Percentiles rank a stretch among this genome's conserved stretches.
phyloP scores from a whole-genome alignment of 2,797 vertebrate genomes.

The Avahi laniger region DNA sequence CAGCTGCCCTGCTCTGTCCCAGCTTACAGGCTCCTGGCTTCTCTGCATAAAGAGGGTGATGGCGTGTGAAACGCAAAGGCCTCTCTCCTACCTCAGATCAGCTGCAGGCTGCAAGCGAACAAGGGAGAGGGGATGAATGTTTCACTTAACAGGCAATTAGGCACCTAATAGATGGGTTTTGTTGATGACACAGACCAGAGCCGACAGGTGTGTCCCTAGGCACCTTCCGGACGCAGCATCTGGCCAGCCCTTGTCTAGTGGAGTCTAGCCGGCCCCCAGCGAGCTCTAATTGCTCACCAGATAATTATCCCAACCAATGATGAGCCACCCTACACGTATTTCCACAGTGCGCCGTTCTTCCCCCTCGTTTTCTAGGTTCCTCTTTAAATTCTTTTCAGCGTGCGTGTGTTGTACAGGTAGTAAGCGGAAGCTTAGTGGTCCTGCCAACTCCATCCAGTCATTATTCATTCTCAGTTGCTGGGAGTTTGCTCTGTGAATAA shows the following conservation, averaged over 20 bases:
- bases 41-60: background rate
- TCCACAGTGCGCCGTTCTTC: background rate
- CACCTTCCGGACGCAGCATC: too few relatives aligned
- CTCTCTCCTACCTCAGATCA: background rate
- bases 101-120: background rate
- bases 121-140: background rate
- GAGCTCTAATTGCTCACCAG: background rate
- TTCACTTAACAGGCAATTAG: background rate
- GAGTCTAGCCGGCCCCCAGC: background rate
- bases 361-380: background rate
- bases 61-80: background rate
- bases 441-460: background rate
- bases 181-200: background rate
- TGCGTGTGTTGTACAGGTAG: background rate
- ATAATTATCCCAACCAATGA: background rate
- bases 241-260: background rate
- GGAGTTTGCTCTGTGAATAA: background rate
- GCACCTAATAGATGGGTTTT: background rate
- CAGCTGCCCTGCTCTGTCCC: accelerated
- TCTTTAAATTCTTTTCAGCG: background rate
- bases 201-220: too few relatives aligned
- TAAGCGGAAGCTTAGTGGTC: background rate
- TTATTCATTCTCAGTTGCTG: background rate
- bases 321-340: background rate
- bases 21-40: background rate